These are phyloP conservation scores for Mesitornis unicolor DNA, from an alignment of 2,113 vertebrate genomes.

Conservation along the genomic window DNA sequence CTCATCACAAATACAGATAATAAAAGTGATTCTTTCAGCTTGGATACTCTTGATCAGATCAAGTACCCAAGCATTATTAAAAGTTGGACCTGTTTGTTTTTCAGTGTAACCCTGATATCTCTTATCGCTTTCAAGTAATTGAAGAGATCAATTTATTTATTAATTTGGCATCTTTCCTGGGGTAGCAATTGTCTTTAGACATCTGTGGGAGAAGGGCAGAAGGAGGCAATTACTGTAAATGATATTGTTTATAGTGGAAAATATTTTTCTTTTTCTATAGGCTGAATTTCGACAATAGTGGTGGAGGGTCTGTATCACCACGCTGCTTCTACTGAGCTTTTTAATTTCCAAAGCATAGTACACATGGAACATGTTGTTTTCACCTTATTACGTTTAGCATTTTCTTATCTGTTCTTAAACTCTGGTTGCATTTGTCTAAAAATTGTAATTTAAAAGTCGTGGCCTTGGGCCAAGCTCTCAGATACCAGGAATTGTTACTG, in stretches of 20 bases:
- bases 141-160: background rate
- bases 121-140: background rate
- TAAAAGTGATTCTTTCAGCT: background rate
- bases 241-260: background rate
- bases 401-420: background rate
- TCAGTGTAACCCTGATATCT: background rate
- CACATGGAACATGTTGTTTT: background rate
- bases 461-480: background rate
- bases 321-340: background rate
- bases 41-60: background rate
- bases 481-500: background rate
- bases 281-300: background rate
- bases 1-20: background rate
- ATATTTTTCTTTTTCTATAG: background rate
- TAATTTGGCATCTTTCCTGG: background rate
- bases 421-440: background rate
- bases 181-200: background rate
- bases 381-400: background rate
- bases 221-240: background rate
- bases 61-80: background rate
- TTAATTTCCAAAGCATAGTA: background rate
- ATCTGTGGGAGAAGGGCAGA: background rate
- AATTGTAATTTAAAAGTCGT: background rate
- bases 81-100: background rate
- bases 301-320: background rate